Percentiles rank a stretch among this genome's conserved stretches.
phyloP scores from a whole-genome alignment of 2,113 vertebrate species.

The Rhabdornis inornatus region DNA sequence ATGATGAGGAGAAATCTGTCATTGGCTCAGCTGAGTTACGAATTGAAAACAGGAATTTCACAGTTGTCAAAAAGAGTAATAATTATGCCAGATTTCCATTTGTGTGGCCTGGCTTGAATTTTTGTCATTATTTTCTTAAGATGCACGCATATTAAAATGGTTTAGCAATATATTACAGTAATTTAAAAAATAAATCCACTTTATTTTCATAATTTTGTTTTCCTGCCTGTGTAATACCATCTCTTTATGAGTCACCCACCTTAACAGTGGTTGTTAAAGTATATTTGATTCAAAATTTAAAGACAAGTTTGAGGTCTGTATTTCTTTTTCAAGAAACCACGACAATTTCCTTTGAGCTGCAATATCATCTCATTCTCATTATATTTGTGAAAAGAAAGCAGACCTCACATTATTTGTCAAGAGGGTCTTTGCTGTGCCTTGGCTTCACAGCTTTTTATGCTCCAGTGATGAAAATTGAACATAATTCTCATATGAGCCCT shows the following conservation, averaged over 20 bases:
- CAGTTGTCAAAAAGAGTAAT: not conserved
- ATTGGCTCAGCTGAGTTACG: not conserved
- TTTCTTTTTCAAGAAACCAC: not conserved
- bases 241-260: not conserved
- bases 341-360: not conserved
- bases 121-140: not conserved
- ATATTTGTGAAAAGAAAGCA: not conserved
- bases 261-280: not conserved
- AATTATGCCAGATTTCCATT: not conserved
- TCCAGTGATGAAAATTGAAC: not conserved
- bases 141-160: not conserved
- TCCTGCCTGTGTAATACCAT: not conserved
- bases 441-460: not conserved
- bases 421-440: not conserved
- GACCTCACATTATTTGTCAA: not conserved
- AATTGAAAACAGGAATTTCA: not conserved
- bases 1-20: conserved; percentile 13
- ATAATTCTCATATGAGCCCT: not conserved
- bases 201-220: not conserved
- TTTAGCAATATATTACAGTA: fast-evolving
- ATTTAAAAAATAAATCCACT: not conserved
- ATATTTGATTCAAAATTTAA: not conserved
- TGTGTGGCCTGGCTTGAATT: not conserved
- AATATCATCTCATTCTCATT: not conserved
- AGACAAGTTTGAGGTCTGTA: not conserved